Evolutionary conservation across 2,888 invertebrate species (phyloP).

Genomic region (Brassicogethes aeneus): DNA sequence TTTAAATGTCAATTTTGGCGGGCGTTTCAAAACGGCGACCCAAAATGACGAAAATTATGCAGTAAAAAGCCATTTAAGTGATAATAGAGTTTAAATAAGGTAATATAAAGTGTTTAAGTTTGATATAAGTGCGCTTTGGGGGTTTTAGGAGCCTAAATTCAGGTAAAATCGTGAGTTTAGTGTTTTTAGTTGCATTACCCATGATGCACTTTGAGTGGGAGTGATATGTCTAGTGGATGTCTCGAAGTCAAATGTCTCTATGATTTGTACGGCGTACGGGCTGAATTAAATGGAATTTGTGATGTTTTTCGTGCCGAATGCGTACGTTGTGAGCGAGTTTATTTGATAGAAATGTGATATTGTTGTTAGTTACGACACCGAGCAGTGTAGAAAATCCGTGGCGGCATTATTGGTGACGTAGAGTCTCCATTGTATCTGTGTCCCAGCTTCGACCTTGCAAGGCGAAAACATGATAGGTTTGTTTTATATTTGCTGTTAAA

Average conservation of each 20-base stretch:
- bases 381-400: slow-evolving; percentile 20
- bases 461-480: slow-evolving; percentile 34
- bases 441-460: slow-evolving; percentile 32
- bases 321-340: slow-evolving; percentile 14
- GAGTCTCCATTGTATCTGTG: slow-evolving; percentile 40
- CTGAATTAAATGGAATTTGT: slow-evolving; percentile 14
- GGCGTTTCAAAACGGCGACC: slow-evolving; percentile 1
- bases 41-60: slow-evolving; percentile 10
- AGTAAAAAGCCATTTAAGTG: neutral
- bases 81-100: neutral
- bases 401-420: slow-evolving; percentile 39
- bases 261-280: slow-evolving; percentile 13
- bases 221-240: slow-evolving; percentile 36
- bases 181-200: slow-evolving; percentile 26
- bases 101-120: neutral
- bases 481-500: slow-evolving; percentile 14
- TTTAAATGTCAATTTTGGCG: slow-evolving; percentile 3
- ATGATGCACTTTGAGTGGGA: slow-evolving; percentile 40
- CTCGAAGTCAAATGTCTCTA: slow-evolving; percentile 25
- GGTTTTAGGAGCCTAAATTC: neutral
- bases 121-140: neutral
- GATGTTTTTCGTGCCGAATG: slow-evolving; percentile 9
- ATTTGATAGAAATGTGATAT: slow-evolving; percentile 27
- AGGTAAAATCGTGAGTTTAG: neutral
- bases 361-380: slow-evolving; percentile 6